Evolutionary conservation across 2,888 invertebrate genomes (phyloP).

Genomic region (Lordiphosa fenestrarum): DNA sequence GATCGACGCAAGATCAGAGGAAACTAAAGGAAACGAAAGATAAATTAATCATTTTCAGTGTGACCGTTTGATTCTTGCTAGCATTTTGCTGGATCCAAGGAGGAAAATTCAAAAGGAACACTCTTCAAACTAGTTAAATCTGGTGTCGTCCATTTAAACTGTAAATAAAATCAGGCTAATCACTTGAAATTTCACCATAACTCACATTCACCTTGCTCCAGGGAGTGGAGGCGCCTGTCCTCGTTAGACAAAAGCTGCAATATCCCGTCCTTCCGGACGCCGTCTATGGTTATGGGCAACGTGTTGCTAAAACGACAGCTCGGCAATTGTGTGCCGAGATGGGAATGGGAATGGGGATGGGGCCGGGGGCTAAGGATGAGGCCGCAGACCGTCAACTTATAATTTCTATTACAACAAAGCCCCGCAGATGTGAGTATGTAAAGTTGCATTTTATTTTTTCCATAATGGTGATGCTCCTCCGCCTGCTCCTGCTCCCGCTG

Average conservation of each 20-base stretch:
- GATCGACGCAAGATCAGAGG: no score
- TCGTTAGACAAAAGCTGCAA: slow-evolving; percentile 11
- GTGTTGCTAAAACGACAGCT: slow-evolving; percentile 66
- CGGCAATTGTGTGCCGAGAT: slow-evolving; percentile 2
- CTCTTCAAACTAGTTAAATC: no score
- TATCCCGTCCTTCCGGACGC: not conserved
- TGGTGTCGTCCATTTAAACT: no score
- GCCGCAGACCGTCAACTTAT: slow-evolving; percentile 45
- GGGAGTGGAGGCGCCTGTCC: slow-evolving; percentile 6
- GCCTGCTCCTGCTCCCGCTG: slow-evolving; percentile 16
- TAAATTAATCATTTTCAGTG: no score
- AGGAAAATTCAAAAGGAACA: no score
- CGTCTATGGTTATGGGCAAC: slow-evolving; percentile 48
- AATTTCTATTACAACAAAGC: slow-evolving; percentile 70
- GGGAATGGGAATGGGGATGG: no score
- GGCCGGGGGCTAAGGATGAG: slow-evolving; percentile 18
- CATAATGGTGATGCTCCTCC: slow-evolving; percentile 41
- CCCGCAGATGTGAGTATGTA: slow-evolving; percentile 33
- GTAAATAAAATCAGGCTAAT: no score
- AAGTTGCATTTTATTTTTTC: slow-evolving; percentile 25
- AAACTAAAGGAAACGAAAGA: no score
- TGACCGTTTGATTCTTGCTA: no score
- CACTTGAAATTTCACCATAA: not conserved
- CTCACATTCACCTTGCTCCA: no score
- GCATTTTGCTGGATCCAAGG: no score